phyloP scores from a whole-genome alignment of 2,113 vertebrate genomes.

The Hystrix cristata region DNA sequence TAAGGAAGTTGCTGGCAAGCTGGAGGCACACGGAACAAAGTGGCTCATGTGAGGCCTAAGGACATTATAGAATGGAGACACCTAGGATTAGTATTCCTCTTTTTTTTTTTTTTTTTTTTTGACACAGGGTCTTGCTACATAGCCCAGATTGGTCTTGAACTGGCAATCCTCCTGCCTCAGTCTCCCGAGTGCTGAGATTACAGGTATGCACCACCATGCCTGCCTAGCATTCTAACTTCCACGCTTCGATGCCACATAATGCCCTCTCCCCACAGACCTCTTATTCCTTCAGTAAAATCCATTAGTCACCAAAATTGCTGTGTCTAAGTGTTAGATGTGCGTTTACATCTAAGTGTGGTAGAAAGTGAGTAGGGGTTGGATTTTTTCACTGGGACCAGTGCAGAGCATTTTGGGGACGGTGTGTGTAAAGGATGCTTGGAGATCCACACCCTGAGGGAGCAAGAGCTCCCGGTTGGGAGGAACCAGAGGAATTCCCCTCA shows the following conservation, averaged over 20 bases:
- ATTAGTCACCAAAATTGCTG: neutral
- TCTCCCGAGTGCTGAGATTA: neutral
- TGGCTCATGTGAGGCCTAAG: neutral
- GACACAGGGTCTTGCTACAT: neutral
- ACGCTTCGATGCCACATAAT: neutral
- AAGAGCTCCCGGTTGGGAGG: neutral
- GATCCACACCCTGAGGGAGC: neutral
- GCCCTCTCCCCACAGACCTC: too few relatives aligned
- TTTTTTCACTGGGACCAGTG: neutral
- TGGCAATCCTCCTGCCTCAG: neutral
- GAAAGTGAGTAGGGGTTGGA: neutral
- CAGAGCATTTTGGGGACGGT: too few relatives aligned
- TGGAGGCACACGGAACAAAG: neutral
- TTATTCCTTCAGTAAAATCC: neutral
- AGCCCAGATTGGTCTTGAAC: neutral
- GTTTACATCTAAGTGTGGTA: neutral
- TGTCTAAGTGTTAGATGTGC: neutral
- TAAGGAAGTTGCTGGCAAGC: neutral
- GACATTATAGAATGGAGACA: neutral
- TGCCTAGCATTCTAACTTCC: neutral
- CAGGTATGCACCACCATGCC: neutral
- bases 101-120: neutral
- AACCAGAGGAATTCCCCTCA: neutral
- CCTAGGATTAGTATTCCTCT: too few relatives aligned
- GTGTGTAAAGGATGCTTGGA: too few relatives aligned